A percentile compares a stretch with the other conserved stretches of the same genome.
These are phyloP conservation scores for Sebastes kiyomatsui DNA, from an alignment of 2,797 vertebrate genomes.

Conservation along the genomic window DNA sequence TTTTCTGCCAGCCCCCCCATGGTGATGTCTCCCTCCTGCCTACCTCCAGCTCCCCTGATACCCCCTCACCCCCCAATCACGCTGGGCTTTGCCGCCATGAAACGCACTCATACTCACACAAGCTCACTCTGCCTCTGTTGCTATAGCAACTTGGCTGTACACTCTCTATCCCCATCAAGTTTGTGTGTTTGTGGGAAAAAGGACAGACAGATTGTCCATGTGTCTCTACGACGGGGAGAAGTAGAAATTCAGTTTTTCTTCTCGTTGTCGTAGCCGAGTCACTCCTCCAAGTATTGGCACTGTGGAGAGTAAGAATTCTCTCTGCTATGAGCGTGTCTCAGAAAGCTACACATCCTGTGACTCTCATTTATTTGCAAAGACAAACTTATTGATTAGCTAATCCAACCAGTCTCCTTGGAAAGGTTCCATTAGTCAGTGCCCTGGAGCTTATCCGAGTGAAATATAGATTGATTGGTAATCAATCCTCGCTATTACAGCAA, in stretches of 20 bases:
- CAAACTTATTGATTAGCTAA: constrained; percentile 57
- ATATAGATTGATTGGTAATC: constrained; percentile 64
- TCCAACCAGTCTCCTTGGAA: constrained; percentile 44
- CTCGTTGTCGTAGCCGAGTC: neutral
- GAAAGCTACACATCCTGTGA: neutral
- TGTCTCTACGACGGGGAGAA: constrained; percentile 29
- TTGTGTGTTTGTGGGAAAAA: constrained; percentile 34
- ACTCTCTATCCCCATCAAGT: constrained; percentile 53
- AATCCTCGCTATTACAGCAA: constrained; percentile 33
- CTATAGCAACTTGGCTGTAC: constrained; percentile 73
- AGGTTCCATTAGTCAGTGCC: constrained; percentile 57
- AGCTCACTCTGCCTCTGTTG: constrained; percentile 65
- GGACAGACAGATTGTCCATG: constrained; percentile 32
- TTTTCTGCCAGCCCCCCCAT: constrained; percentile 21
- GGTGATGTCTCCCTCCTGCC: constrained; percentile 37
- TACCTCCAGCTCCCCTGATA: constrained; percentile 36
- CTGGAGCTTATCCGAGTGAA: constrained; percentile 29
- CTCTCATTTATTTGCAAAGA: constrained; percentile 37
- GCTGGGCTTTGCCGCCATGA: constrained; percentile 49
- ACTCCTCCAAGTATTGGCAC: neutral
- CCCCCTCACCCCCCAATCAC: neutral
- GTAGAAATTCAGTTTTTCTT: neutral
- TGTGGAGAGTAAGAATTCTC: neutral
- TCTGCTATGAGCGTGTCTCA: neutral
- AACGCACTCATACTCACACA: constrained; percentile 52